Evolutionary conservation across 2,797 vertebrate species (phyloP), one percentile per base, ranked within the genome.

Genomic region (Chrosomus eos): DNA sequence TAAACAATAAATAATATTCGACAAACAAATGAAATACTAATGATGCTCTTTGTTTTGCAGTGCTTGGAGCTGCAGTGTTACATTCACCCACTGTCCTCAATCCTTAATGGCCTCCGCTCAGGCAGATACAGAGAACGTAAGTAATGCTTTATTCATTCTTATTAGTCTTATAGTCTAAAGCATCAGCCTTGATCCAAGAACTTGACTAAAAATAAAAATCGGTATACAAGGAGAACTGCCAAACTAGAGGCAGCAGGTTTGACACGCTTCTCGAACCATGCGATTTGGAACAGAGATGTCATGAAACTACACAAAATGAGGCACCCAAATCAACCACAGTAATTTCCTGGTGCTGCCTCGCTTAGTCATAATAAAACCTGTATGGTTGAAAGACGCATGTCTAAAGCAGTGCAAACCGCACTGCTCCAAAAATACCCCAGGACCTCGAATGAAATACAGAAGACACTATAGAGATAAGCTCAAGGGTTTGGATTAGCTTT

Each of bases 61-160:
- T 95, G 95, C 88, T 86, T 91, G 89, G 93, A 95, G 92, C 90
- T 96, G 76, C 95, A 95, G 85, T 95, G 95, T 92, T 96, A 95
- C 91, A 94, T 96, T 91, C 94, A 94, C 81, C 95, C 95, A 0
- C 93, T 96, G 88, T 95, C 95, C 36, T 91, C 93, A 58, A 96
- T 96, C 92, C 88, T 96, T 91, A 95, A 93, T 81, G 95, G 95
- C 80, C 94, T 96, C 87, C 95, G 93, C 78, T 93, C 95, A 8
- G 95, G 95, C 81, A 94, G 95, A 92, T 96, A 96, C 93, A 89
- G 93, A 93, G 92, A 95, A 93, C 92, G 95, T 96, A 92, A 95
- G 95, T 95, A 75, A 71, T 40, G 26, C 45, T 21, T 84, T 19
- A 66, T 72, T 79, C 5, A 36, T 18, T 83, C 74, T 73, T 80